Percentiles rank a stretch among this genome's conserved stretches.
These are phyloP conservation scores for Xylota segnis DNA, from an alignment of 2,888 invertebrate species.

Conservation along the genomic window DNA sequence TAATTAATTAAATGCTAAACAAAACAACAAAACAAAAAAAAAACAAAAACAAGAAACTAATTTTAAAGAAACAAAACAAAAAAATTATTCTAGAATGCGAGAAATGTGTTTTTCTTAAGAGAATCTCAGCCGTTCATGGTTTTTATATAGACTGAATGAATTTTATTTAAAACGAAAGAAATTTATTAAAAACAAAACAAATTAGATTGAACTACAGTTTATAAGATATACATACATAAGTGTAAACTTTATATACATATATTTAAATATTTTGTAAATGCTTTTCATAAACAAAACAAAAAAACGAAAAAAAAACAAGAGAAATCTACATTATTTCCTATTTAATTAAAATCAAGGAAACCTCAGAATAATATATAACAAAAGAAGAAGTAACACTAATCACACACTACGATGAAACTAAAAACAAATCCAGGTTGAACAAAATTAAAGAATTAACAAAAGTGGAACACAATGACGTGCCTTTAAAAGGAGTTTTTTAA, in stretches of 20 bases:
- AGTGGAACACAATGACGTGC: slow-evolving; percentile 68
- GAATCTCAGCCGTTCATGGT: slow-evolving; percentile 82
- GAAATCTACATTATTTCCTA: slow-evolving; percentile 46
- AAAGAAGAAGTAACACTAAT: slow-evolving; percentile 33
- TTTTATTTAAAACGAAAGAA: slow-evolving; percentile 70
- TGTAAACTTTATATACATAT: slow-evolving; percentile 54
- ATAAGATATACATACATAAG: slow-evolving; percentile 54
- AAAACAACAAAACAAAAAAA: no score
- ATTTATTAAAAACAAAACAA: slow-evolving; percentile 54
- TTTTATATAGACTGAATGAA: slow-evolving; percentile 79
- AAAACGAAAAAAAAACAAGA: slow-evolving; percentile 9
- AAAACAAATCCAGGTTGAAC: slow-evolving; percentile 58
- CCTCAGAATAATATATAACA: slow-evolving; percentile 5
- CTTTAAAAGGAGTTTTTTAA: slow-evolving; percentile 68
- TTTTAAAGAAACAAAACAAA: slow-evolving; percentile 57
- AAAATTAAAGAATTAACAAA: slow-evolving; percentile 63
- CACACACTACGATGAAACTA: slow-evolving; percentile 9
- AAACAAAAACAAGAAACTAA: slow-evolving; percentile 45
- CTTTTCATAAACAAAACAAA: slow-evolving; percentile 63
- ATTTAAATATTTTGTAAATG: slow-evolving; percentile 72
- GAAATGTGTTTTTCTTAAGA: slow-evolving; percentile 80
- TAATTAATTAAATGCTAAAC: slow-evolving; percentile 63
- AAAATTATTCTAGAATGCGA: slow-evolving; percentile 56
- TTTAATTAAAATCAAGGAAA: slow-evolving; percentile 47
- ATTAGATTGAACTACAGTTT: slow-evolving; percentile 62